Evolutionary conservation across 2,113 vertebrate species (phyloP), one percentile per base, ranked within the genome.

Genomic region (Chaenocephalus aceratus): DNA sequence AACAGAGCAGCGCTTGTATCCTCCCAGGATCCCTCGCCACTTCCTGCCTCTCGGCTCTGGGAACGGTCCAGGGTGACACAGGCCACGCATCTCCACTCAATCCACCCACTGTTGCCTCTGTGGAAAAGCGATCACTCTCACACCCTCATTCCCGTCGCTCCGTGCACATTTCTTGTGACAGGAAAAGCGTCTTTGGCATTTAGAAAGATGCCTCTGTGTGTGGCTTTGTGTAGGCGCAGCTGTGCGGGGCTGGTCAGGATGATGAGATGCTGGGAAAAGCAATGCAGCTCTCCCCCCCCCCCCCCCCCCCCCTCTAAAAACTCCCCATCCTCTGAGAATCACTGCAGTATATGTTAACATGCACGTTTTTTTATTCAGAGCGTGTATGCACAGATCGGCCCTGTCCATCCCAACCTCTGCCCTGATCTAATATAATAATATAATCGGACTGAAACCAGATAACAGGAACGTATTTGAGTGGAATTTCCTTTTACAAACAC

Each of bases 1-100:
- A 88, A 95, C 94, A 96, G 93, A 94, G 85, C 76, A 85, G 80
- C 72, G 80, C 85, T 93, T 94, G 93, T 95, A 41, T 90, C 86
- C 84, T 69, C 84, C 77, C 82, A 60, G 88, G 90, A 89, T 92
- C 91, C 78, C 61, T 68, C 3, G 73, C 88, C 82, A 92, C 93
- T 95, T 94, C 95, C 95, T 94, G 93, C 93, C 86, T 79, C 91
- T 78, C 65, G 46, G 75, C 80, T 65, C 88, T 93, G 92, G 91
- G 90, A 93, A 80, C 15, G 52, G 66, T 67, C 91, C 92, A 93
- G 88, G 75, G 88, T 85, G 92, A 93, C 92, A 90, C 87, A 91
- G 90, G 91, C 93, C 94, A 91, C 75, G 83, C 90, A 89, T 93
- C 90, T 73, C 89, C 53, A 34, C 92, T 95, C 91, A 94, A 95